phyloP scores from a whole-genome alignment of 2,113 vertebrate genomes.

The Spheniscus mendiculus region DNA sequence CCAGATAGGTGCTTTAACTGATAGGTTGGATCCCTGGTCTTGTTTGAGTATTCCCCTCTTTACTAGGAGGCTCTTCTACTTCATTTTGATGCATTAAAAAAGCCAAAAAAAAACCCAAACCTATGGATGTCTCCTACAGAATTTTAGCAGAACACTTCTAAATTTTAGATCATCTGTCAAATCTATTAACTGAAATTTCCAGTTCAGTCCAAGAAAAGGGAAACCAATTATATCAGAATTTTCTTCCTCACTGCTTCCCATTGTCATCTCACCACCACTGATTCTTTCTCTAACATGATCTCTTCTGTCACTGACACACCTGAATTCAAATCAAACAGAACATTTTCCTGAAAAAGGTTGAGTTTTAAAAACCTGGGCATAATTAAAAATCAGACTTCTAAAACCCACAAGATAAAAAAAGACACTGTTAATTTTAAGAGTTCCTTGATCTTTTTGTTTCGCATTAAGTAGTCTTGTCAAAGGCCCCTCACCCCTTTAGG shows the following conservation, averaged over 20 bases:
- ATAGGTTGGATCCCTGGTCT: not conserved
- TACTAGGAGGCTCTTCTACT: not conserved
- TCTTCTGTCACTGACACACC: not conserved
- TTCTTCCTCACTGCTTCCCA: not conserved
- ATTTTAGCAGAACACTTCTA: not conserved
- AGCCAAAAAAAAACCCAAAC: not conserved
- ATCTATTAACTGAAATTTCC: not conserved
- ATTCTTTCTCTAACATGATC: not conserved
- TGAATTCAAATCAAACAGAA: not conserved
- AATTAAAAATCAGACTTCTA: not conserved
- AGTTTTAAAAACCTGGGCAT: not conserved
- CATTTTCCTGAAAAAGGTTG: not conserved
- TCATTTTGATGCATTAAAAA: not conserved
- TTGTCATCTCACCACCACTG: not conserved
- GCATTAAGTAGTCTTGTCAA: not conserved
- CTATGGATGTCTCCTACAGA: not conserved
- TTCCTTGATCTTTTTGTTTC: not conserved
- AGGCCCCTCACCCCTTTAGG: not conserved
- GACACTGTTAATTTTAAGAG: not conserved
- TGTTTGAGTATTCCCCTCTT: not conserved
- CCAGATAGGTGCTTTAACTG: not conserved
- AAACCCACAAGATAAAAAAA: not conserved
- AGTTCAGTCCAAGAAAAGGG: not conserved
- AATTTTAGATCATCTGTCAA: not conserved
- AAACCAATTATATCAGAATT: not conserved